A percentile compares a stretch with the other conserved stretches of the same genome.
Evolutionary conservation across 2,113 vertebrate genomes (phyloP).

Genomic region (Vanacampus margaritifer): DNA sequence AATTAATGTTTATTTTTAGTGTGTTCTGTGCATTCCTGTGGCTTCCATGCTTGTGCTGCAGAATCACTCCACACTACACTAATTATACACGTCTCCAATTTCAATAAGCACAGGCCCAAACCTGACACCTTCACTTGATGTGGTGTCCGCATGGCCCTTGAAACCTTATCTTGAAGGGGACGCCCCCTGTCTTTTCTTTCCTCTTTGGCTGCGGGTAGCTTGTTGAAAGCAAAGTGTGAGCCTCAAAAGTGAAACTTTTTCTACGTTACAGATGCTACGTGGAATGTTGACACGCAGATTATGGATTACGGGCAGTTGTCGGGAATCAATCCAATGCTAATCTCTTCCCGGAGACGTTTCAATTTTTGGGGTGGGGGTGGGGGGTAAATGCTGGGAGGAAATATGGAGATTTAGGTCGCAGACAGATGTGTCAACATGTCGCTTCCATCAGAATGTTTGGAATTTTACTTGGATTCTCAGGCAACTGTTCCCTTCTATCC

Average conservation of each 20-base stretch:
- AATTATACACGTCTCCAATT: conserved; percentile 10
- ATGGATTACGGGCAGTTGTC: neutral
- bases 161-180: neutral
- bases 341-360: conserved; percentile 3
- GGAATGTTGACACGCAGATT: neutral
- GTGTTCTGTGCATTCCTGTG: neutral
- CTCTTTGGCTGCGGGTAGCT: conserved; percentile 15
- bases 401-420: conserved; percentile 23
- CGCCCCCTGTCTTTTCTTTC: neutral
- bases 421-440: conserved; percentile 27
- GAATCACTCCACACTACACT: neutral
- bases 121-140: conserved; percentile 9
- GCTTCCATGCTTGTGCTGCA: neutral
- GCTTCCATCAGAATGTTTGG: conserved; percentile 52
- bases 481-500: conserved; percentile 10
- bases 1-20: neutral
- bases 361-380: conserved; percentile 11
- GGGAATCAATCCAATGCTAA: neutral
- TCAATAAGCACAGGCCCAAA: neutral
- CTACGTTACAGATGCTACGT: neutral
- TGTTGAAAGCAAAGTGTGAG: conserved; percentile 40
- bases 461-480: conserved; percentile 49
- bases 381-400: conserved; percentile 9
- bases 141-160: conserved; percentile 1
- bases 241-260: conserved; percentile 18